Evolutionary conservation across 2,888 invertebrate species (phyloP).

Genomic region (Chironomus tentans): DNA sequence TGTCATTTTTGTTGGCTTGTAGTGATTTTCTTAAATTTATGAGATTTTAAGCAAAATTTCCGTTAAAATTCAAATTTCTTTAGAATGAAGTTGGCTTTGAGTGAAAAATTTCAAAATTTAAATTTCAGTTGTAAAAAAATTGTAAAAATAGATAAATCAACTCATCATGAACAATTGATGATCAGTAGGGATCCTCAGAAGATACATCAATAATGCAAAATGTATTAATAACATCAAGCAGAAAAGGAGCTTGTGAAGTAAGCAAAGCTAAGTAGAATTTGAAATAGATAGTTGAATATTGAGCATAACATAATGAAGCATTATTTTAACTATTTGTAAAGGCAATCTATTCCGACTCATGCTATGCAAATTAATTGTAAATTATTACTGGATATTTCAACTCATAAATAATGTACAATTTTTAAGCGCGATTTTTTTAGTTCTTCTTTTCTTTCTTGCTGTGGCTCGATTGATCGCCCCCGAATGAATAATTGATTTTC

Average conservation of each 20-base stretch:
- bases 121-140: too few relatives aligned
- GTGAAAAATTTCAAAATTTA: too few relatives aligned
- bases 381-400: conserved; percentile 11
- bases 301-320: neutral
- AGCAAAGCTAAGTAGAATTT: too few relatives aligned
- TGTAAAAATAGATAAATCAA: too few relatives aligned
- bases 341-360: conserved; percentile 9
- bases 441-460: neutral
- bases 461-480: conserved; percentile 13
- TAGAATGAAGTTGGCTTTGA: too few relatives aligned
- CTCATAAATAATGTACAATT: conserved; percentile 17
- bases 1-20: neutral
- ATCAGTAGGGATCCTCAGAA: neutral
- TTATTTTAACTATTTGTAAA: neutral
- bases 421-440: neutral
- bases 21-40: neutral
- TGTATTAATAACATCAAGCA: too few relatives aligned
- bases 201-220: too few relatives aligned
- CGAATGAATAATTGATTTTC: conserved; percentile 25
- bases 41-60: neutral
- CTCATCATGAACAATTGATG: neutral
- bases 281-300: too few relatives aligned
- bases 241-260: too few relatives aligned
- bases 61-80: too few relatives aligned
- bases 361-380: conserved; percentile 26